Evolutionary conservation across 2,113 vertebrate species (phyloP), one percentile per base, ranked within the genome.

Genomic region (Ibidorhyncha struthersii): DNA sequence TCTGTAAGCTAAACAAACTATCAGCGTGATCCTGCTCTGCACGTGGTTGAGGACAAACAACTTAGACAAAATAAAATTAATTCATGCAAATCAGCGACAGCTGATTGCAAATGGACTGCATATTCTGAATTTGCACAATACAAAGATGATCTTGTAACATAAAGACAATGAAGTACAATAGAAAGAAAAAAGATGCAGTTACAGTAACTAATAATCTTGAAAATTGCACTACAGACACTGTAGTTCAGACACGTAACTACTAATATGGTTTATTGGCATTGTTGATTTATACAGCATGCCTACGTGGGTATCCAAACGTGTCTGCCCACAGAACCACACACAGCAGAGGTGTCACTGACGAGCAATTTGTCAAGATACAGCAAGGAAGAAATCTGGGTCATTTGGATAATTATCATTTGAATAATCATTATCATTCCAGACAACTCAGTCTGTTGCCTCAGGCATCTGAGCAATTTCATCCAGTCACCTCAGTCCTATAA

Each of bases 391-490:
- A 95, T 85, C 87, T 96, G 70, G 96, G 95, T 96, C 93, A 90
- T 96, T 76, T 94, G 78, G 82, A 53, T 93, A 91, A 96, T 96
- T 93, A 93, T 80, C 30, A 80, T 95, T 94, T 91, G 90, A 96
- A 93, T 95, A 94, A 94, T 91, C 92, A 94, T 95, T 87, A 94
- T 91, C 65, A 89, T 94, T 96, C 89, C 79, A 93, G 95, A 90
- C 93, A 96, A 93, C 82, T 90, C 90, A 88, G 86, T 73, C 45
- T 92, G 82, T 89, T 85, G 86, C 95, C 95, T 93, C 84, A 94
- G 93, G 93, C 91, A 43, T 67, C 70, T 69, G 38, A 91, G 70
- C 36, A 76, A 73, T 91, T 93, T 87, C 52, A 65, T 34, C 36
- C 27, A 63, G 77, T n/a, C 91, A 93, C 34, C 62, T 90, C 87